Evolutionary conservation across 2,797 vertebrate species (phyloP), one percentile per base, ranked within the genome.

Genomic region (Oreochromis mossambicus): DNA sequence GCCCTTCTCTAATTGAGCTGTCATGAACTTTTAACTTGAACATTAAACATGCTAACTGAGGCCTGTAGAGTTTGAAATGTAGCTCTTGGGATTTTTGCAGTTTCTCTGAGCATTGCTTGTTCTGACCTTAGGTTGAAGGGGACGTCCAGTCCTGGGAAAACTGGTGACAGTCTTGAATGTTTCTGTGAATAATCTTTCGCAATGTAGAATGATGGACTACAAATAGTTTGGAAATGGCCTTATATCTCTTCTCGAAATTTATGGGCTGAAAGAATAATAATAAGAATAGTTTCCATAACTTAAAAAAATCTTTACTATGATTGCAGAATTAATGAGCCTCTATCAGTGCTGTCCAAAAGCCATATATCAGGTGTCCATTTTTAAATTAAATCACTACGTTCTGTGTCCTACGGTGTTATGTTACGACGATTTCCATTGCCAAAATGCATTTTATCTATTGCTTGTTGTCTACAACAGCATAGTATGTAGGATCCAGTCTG

Each of bases 21-120:
- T 21, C 34, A 21, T 13, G 61, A 63, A 13, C 19, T 63, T 38
- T 34, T 36, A 63, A 63, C 61, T 63, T 63, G 61, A 63, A 38
- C 61, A 13, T 63, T 63, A 36, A 46, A 46, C 38, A 15, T 46
- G 66, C 38, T 70, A 70, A 46, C 66, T 70, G 14, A 70, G 66
- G 5, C 21, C 38, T 43, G 13, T 15, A 26, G 63, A 43, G 63
- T 43, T 24, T 43, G 21, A 70, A 43, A 70, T 70, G 21, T 17
- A 70, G 63, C 21, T 70, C 63, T 70, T 41, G 63, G 63, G 13
- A 43, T 10, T 43, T 24, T 68, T 68, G n/a, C 13, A 63, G 61
- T 43, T 43, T 43, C 21, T 24, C 63, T 24, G 21, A 43, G 21
- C 63, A 70, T 10, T 70, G 63, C 13, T n/a, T 14, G 24, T 41